Percentiles rank a stretch among this genome's conserved stretches.
Evolutionary conservation across 2,113 vertebrate genomes (phyloP).

Genomic region (Paratilapia polleni): DNA sequence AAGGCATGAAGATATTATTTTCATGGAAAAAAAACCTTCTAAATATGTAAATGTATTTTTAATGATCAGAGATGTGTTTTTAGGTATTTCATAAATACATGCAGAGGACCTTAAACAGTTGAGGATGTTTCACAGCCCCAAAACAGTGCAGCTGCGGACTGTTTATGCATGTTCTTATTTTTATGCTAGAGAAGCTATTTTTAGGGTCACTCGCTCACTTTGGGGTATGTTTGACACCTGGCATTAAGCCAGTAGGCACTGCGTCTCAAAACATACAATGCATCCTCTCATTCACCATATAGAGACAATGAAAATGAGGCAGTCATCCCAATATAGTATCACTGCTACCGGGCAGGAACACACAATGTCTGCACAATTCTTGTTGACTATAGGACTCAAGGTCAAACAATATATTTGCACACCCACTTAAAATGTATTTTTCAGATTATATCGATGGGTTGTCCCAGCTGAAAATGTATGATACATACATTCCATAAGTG

Average conservation of each 20-base stretch:
- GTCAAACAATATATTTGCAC: not conserved
- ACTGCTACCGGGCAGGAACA: not conserved
- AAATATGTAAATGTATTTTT: not conserved
- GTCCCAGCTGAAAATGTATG: not conserved
- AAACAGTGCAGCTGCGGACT: conserved; percentile 12
- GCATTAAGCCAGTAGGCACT: conserved; percentile 52
- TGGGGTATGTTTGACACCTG: conserved; percentile 71
- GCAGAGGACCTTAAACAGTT: not conserved
- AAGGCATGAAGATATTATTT: not conserved
- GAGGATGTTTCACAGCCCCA: conserved; percentile 24
- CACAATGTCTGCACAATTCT: not conserved
- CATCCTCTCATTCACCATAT: conserved; percentile 44
- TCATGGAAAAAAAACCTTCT: not conserved
- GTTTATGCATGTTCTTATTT: conserved; percentile 57
- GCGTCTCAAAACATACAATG: conserved; percentile 58
- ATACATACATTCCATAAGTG: not conserved
- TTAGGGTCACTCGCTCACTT: conserved; percentile 70
- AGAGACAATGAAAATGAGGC: conserved; percentile 32
- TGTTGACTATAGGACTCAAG: not conserved
- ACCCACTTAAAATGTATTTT: not conserved
- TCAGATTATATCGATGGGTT: not conserved
- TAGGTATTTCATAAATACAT: not conserved
- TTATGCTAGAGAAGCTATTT: conserved; percentile 63
- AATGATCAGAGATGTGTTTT: conserved; percentile 14
- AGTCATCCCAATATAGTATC: not conserved